Base-by-base conservation (phyloP, 2,888 invertebrate genomes). In the Gastracanthus pulcherrimus region DNA sequence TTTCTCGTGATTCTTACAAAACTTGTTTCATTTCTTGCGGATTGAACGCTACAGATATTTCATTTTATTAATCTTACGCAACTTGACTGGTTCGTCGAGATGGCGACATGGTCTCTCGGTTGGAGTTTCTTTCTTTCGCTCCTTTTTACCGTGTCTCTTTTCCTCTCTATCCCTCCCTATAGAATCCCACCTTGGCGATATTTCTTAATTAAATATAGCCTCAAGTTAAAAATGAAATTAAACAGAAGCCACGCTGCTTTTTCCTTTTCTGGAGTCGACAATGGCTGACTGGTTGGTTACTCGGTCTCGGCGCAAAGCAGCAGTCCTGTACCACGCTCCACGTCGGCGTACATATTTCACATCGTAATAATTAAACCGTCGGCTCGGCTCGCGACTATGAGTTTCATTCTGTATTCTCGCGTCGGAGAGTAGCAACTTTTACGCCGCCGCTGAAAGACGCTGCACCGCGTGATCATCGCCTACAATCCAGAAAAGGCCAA, bases 151-250 rank as follows among this genome's bases (percentile, higher is more conserved):
- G 51, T 34, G 9, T 67, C 9, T 7, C 31, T 55, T 41, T 51
- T 11, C 26, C 6, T 48, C 5, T 41, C 34, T 19, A 16, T 51
- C 77, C n/a, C 58, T 9, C 51, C 36, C 64, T 23, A 60, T 71
- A 81, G 79, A 83, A 81, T 84, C 82, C 79, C 82, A 84, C 87
- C 86, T 86, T 82, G 81, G 86, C 85, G 87, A 88, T 89, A 88
- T 89, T 89, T 89, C 89, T 89, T 88, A 89, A 89, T 89, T 89
- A 89, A 89, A 89, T 88, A 86, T 87, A 88, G 86, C 87, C 86
- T 84, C 85, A 84, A 87, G 87, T 89, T 87, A 88, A 89, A 88
- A 89, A 88, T 88, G 86, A 88, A 89, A 89, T 89, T 88, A 89
- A 89, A 89, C 88, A 87, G 87, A 87, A 87, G 86, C 86, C 85